Base-by-base conservation (phyloP, 2,888 invertebrate genomes). In the Thymelicus lineola region DNA sequence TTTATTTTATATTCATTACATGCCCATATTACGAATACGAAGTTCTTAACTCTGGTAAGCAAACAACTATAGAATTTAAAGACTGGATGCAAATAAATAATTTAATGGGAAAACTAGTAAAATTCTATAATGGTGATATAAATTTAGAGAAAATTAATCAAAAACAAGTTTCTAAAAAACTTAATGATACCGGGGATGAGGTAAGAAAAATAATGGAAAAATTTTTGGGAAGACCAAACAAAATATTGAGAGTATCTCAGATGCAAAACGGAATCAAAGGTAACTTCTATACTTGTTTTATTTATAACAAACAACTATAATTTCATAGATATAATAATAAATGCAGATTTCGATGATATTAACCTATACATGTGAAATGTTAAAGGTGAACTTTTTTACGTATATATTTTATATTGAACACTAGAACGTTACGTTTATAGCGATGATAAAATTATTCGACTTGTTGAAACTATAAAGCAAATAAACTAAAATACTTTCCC, bases 1-100 rank as follows among this genome's bases (percentile, higher is more conserved):
- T 94, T 76, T 96, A 94, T 82, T 86, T 95, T 67, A 75, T 96
- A 53, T 94, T 95, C 75, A 84, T 96, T 66, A 86, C 85, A 60
- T 95, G 95, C 75, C 94, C 95, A 0, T 84, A 89, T 59, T 82
- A 83, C 74, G 94, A 94, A 73, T 95, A 95, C 84, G 94, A 95
- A 75, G 83, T 95, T 0, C 89, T 85, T 71, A 83, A 88, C 71
- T 91, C 91, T 57, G 83, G 91, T 6, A 88, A 87, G 67, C 94
- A 94, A 78, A 90, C 91, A 45, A 76, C 87, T 45, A 78, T 95
- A 45, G 95, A 95, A 80, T 96, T 96, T 76, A 92, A 89, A 77
- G 86, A 95, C 74, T 95, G 94, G 94, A 82, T 88, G 17, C 75
- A 81, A 75, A 80, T 93, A 2, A 80, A 81, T 28, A 84, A 81